phyloP scores from a whole-genome alignment of 2,113 vertebrate species.

The Python bivittatus region DNA sequence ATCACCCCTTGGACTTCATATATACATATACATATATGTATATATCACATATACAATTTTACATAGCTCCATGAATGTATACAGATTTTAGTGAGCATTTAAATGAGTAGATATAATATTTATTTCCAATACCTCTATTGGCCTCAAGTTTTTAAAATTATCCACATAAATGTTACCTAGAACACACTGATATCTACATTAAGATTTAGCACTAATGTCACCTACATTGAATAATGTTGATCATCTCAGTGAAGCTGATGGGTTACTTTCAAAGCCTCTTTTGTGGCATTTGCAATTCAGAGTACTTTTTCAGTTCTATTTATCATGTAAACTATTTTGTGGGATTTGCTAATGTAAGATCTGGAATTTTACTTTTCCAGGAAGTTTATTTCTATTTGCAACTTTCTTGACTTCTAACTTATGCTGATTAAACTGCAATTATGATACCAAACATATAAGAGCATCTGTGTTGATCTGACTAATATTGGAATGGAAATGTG shows the following conservation, averaged over 20 bases:
- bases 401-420: not conserved
- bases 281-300: not conserved
- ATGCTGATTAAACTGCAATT: conserved; percentile 1
- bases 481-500: not conserved
- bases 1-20: not conserved
- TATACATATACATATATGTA: too few species aligned
- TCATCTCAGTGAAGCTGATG: not conserved
- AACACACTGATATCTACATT: not conserved
- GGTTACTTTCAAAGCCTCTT: not conserved
- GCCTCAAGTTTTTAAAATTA: not conserved
- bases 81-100: not conserved
- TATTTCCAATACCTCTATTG: not conserved
- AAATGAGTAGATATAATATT: not conserved
- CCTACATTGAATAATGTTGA: not conserved
- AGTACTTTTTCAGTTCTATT: not conserved
- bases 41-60: not conserved
- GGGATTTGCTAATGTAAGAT: not conserved
- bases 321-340: not conserved
- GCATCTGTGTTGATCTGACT: not conserved
- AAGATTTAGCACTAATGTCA: not conserved
- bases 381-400: not conserved
- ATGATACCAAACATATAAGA: conserved; percentile 1
- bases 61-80: too few species aligned
- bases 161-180: not conserved
- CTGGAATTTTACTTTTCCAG: not conserved